A percentile compares a stretch with the other conserved stretches of the same genome.
These are phyloP conservation scores for Drosophila varians DNA, from an alignment of 1,140 invertebrate species.

Conservation along the genomic window DNA sequence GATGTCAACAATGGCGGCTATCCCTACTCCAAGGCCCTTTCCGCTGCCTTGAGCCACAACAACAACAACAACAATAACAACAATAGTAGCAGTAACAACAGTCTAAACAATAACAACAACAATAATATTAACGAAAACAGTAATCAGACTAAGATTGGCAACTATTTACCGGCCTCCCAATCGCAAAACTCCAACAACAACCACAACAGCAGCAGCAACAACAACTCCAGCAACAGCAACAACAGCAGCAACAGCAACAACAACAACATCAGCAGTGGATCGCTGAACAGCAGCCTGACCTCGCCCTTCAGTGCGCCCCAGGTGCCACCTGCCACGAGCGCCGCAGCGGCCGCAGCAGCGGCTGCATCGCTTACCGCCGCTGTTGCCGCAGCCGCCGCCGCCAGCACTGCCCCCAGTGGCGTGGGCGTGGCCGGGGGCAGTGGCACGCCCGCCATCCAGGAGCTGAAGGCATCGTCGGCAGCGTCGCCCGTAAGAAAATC, in stretches of 20 bases:
- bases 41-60: conserved; percentile 66
- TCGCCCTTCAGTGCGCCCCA: conserved; percentile 66
- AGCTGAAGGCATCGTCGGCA: conserved; percentile 79
- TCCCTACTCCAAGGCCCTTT: conserved; percentile 64
- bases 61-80: conserved; percentile 68
- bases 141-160: conserved; percentile 65
- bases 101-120: conserved; percentile 27
- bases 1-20: conserved; percentile 89
- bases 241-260: conserved; percentile 8
- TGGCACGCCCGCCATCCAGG: conserved; percentile 75
- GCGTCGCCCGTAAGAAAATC: conserved; percentile 82
- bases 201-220: conserved; percentile 18
- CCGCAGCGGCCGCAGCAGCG: conserved; percentile 60
- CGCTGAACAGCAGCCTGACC: conserved; percentile 50
- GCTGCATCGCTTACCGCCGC: conserved; percentile 63
- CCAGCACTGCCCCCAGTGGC: conserved; percentile 16
- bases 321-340: conserved; percentile 52
- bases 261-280: conserved; percentile 31
- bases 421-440: conserved; percentile 16
- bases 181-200: conserved; percentile 26
- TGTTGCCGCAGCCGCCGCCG: conserved; percentile 55
- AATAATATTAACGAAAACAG: conserved; percentile 47
- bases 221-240: conserved; percentile 25
- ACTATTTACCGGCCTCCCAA: conserved; percentile 47
- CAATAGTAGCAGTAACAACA: conserved; percentile 20